Evolutionary conservation across 1,140 invertebrate genomes (phyloP), one percentile per base, ranked within the genome.

Genomic region (Lepidurus packardi): DNA sequence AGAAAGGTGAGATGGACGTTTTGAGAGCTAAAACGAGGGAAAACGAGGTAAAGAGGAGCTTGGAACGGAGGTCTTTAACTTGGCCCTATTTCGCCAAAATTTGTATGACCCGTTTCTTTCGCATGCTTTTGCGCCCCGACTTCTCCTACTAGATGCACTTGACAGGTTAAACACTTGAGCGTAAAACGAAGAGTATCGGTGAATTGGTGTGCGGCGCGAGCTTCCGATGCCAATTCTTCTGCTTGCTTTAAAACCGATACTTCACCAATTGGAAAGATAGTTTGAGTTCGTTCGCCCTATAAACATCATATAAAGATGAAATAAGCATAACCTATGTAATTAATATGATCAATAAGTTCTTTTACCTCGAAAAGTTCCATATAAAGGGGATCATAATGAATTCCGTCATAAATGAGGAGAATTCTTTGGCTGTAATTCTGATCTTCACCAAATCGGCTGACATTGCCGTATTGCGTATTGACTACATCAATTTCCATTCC

Each of bases 391-490:
- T 98, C 97, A 84, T 98, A 98, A 86, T 98, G 96, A 79, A 98
- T 94, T 25, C 96, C 96, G 87, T 98, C 95, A 85, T 98, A 98
- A 74, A 98, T 89, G 2, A 98, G 87, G 83, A 98, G 93, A 11
- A 96, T 93, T 83, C 96, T 86, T 74, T 93, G 87, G 24, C 90
- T 86, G 83, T 95, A 98, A 82, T 92, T 89, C 83, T 93, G 90
- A 86, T 97, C 94, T 85, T 98, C 96, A 7, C 96, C 96, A 87
- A 98, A 98, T 82, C 93, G 90, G 84, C 96, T 96, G 44, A 98
- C 93, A 79, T 94, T 91, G 43, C 90, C 91, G 86, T 94, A 94
- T 80, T 96, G 89, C 53, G 94, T 96, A 84, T 98, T 94, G 5
- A 98, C 92, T 8, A 97, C 96, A 81, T 92, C 94, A 85, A 98